Evolutionary conservation across 2,888 invertebrate genomes (phyloP).

Genomic region (Andrena dorsata): DNA sequence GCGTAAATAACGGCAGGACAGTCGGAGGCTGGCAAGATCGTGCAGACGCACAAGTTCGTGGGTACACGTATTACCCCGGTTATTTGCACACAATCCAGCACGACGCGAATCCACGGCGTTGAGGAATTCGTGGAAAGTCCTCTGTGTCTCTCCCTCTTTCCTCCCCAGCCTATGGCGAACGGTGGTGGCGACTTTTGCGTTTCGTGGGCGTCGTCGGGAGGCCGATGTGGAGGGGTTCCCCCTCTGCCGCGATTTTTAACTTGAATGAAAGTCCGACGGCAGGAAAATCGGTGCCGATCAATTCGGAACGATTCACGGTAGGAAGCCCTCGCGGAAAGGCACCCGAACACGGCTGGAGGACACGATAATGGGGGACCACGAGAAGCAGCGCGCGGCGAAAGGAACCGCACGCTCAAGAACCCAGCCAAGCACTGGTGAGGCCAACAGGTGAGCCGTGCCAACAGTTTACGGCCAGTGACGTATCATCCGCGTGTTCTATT

Average conservation of each 20-base stretch:
- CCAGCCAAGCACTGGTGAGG: constrained; percentile 77
- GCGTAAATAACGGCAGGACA: constrained; percentile 52
- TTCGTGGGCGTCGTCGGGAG: constrained; percentile 56
- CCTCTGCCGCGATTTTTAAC: background rate
- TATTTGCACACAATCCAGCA: constrained; percentile 69
- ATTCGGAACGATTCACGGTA: background rate
- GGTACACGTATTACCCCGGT: constrained; percentile 53
- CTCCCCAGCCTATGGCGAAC: background rate
- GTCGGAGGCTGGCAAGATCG: constrained; percentile 23
- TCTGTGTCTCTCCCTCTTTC: background rate
- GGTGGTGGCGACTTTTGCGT: constrained; percentile 31
- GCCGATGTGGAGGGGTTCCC: background rate
- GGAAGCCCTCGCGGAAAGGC: background rate
- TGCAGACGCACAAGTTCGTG: constrained; percentile 32
- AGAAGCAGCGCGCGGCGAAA: constrained; percentile 56
- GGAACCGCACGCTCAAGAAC: constrained; percentile 77
- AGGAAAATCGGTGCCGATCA: background rate
- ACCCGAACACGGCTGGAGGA: constrained; percentile 10
- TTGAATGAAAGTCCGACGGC: background rate
- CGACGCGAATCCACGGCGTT: constrained; percentile 46
- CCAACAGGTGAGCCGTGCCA: constrained; percentile 81
- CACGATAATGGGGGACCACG: constrained; percentile 31
- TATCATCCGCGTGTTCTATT: constrained; percentile 68
- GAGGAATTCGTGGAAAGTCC: constrained; percentile 64
- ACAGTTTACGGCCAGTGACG: constrained; percentile 78